A percentile compares a stretch with the other conserved stretches of the same genome.
These are phyloP conservation scores for Zaprionus lineosus DNA, from an alignment of 2,888 invertebrate genomes.

Conservation along the genomic window DNA sequence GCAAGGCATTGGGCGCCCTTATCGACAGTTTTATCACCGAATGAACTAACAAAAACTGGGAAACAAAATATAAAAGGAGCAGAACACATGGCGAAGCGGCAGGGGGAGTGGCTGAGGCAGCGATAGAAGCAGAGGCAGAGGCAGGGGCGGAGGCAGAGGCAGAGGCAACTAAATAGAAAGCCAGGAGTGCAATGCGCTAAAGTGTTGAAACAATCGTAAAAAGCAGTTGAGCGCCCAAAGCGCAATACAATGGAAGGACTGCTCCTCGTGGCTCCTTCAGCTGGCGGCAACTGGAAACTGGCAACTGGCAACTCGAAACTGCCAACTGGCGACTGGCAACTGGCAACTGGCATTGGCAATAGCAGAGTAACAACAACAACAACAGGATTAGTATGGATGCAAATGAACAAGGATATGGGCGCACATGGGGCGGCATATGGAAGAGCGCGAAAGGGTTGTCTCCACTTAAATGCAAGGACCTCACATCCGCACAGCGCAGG, in stretches of 20 bases:
- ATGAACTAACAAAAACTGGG: constrained; percentile 53
- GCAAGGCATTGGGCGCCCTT: constrained; percentile 26
- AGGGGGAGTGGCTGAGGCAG: too few species aligned
- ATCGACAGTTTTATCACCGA: constrained; percentile 64
- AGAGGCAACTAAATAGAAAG: constrained; percentile 51
- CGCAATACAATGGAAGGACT: constrained; percentile 31
- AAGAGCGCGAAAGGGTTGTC: constrained; percentile 40
- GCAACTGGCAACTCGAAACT: constrained; percentile 13
- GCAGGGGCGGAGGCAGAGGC: too few species aligned
- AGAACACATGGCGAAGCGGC: constrained; percentile 20
- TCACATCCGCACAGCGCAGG: constrained; percentile 24
- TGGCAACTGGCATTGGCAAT: constrained; percentile 42
- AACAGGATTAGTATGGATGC: constrained; percentile 67
- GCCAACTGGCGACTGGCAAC: constrained; percentile 14
- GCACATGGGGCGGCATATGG: constrained; percentile 56
- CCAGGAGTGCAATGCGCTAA: constrained; percentile 63
- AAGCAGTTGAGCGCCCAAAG: constrained; percentile 56
- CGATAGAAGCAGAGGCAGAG: too few species aligned
- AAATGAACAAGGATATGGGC: constrained; percentile 70
- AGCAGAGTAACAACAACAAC: constrained; percentile 23
- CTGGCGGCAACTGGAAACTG: background rate
- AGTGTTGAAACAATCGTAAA: constrained; percentile 78
- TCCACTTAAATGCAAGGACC: constrained; percentile 66
- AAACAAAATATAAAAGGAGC: constrained; percentile 30
- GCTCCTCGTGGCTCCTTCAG: constrained; percentile 1